Conservation (phyloP, 2,113 vertebrate species). For the Pollachius pollachius region DNA sequence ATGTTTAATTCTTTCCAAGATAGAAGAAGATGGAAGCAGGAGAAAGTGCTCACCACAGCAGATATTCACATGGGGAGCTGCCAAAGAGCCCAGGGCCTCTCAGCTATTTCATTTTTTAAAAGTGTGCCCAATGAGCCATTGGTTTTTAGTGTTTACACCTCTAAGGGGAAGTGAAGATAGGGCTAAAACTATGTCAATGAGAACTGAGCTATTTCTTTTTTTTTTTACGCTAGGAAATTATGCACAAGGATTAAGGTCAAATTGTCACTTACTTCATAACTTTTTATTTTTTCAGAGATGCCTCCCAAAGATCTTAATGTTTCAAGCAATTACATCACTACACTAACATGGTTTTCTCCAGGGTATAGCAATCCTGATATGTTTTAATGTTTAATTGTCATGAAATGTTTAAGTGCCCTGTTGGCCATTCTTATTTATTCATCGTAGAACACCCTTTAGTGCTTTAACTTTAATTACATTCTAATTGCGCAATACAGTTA, state of each 20-base stretch:
- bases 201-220: background rate
- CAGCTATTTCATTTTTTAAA: too few relatives aligned
- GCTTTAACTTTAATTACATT: slow-evolving; percentile 9
- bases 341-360: background rate
- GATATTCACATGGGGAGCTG: too few relatives aligned
- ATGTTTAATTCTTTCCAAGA: too few relatives aligned
- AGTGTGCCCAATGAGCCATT: too few relatives aligned
- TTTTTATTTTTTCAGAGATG: background rate
- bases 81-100: too few relatives aligned
- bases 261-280: background rate
- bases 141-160: background rate
- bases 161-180: background rate
- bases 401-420: slow-evolving; percentile 10
- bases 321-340: slow-evolving; percentile 10
- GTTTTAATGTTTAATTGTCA: slow-evolving; percentile 10
- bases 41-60: too few relatives aligned
- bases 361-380: slow-evolving; percentile 2
- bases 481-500: background rate
- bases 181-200: background rate
- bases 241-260: background rate
- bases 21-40: too few relatives aligned
- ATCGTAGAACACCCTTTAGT: background rate
- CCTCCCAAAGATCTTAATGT: background rate
- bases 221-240: background rate
- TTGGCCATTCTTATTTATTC: slow-evolving; percentile 3